Evolutionary conservation across 2,113 vertebrate genomes (phyloP).

Genomic region (Kryptolebias marmoratus): DNA sequence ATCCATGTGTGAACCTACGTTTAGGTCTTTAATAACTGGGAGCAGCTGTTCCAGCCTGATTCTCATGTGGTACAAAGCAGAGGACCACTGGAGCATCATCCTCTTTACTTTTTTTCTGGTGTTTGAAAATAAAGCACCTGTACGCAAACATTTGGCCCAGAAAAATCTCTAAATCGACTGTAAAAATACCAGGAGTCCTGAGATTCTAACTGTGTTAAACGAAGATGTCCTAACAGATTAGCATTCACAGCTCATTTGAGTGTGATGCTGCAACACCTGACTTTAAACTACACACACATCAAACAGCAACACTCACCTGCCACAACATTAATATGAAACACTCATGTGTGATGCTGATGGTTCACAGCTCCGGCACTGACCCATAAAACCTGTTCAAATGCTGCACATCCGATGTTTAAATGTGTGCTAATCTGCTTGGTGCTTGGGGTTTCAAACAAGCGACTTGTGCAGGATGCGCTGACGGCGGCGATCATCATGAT

Average conservation of each 20-base stretch:
- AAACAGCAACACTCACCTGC: neutral
- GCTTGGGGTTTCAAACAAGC: neutral
- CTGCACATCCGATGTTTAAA: neutral
- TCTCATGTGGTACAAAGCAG: neutral
- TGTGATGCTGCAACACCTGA: neutral
- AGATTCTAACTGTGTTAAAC: neutral
- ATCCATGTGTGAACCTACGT: no score
- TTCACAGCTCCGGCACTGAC: slow-evolving; percentile 10
- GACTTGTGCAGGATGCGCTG: neutral
- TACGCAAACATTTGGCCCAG: neutral
- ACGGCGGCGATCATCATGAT: neutral
- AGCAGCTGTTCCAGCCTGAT: neutral
- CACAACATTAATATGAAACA: neutral
- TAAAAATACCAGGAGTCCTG: neutral
- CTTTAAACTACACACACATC: neutral
- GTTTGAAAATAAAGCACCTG: neutral
- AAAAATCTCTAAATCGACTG: neutral
- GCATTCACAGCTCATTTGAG: neutral
- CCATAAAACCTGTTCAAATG: slow-evolving; percentile 18
- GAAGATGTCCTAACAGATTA: neutral
- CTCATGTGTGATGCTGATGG: neutral
- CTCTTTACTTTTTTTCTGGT: neutral
- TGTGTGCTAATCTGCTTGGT: neutral
- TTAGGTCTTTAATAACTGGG: neutral
- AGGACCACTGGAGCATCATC: neutral